These are phyloP conservation scores for Notothenia rossii DNA, from an alignment of 2,113 vertebrate genomes.

Conservation along the genomic window DNA sequence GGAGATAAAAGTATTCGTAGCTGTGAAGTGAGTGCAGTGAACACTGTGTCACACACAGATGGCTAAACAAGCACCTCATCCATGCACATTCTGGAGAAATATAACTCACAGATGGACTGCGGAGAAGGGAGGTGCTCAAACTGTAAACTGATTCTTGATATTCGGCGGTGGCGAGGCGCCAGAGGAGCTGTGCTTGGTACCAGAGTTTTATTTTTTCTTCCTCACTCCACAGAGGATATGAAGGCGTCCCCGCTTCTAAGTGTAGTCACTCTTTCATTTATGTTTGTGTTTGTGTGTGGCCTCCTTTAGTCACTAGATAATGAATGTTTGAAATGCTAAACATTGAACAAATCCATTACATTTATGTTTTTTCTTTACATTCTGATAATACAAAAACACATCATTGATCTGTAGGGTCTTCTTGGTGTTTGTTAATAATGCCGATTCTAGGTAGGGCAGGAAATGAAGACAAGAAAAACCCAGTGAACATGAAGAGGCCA, in stretches of 20 bases:
- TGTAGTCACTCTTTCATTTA: not conserved
- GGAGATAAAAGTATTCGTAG: conserved; percentile 27
- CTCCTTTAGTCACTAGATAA: conserved; percentile 21
- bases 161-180: conserved; percentile 48
- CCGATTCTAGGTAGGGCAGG: not conserved
- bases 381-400: conserved; percentile 6
- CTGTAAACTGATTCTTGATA: conserved; percentile 60
- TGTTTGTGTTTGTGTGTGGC: conserved; percentile 31
- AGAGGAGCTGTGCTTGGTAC: conserved; percentile 67
- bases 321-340: conserved; percentile 31
- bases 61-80: conserved; percentile 55
- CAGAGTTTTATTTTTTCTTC: conserved; percentile 34
- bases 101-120: conserved; percentile 55
- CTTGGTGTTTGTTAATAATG: conserved; percentile 10
- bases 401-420: conserved; percentile 1
- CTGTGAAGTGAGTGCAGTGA: conserved; percentile 39
- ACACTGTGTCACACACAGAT: conserved; percentile 56
- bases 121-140: conserved; percentile 62
- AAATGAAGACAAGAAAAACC: not conserved
- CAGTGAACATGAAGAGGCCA: not conserved
- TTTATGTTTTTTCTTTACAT: not conserved
- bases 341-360: not conserved
- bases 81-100: conserved; percentile 43
- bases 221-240: conserved; percentile 36
- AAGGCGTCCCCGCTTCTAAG: conserved; percentile 9